Evolutionary conservation across 2,797 vertebrate genomes (phyloP), one percentile per base, ranked within the genome.

Genomic region (Siniperca obscura): DNA sequence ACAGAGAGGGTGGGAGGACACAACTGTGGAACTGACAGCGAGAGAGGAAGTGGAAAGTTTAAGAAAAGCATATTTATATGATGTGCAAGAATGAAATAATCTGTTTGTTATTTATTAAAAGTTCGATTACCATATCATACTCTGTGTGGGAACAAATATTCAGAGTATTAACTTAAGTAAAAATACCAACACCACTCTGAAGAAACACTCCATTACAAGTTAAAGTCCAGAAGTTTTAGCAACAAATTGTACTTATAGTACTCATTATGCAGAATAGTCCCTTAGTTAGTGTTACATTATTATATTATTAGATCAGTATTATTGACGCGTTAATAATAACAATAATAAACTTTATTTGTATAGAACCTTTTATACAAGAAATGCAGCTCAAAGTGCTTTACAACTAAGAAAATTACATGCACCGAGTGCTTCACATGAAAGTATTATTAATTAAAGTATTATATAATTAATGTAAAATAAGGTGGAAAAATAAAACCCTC

Each of bases 1-100:
- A 94, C 91, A 1, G 92, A 93, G 36, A 96, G 95, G 81, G 95
- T 96, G 72, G 96, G 74, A 1, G 96, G 95, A 82, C 96, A 95
- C 42, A 95, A 81, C 80, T 94, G 91, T 14, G 95, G 95, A 91
- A 93, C 85, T 27, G 80, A 62, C 0, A 27, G 71, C 16, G 22
- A 67, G 17, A 76, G 40, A 78, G 27, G 64, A 75, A 30, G 42
- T 7, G 2, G 57, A 12, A 55, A 0, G 25, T 48, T 60, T 73
- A 7, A 1, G 68, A 59, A 9, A 6, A 0, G 3, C 17, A 22
- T 55, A 21, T 70, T 62, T 19, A 68, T n/a, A 53, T 38, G 17
- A 46, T 5, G 36, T 17, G 40, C 16, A 70, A n/a, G 36, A 56
- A 6, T 25, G 13, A 27, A 50, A 50, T 50, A 10, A 10, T 7